Percentiles rank a stretch among this genome's conserved stretches.
Conservation (phyloP, 2,113 vertebrate species). For the Eudyptes chrysolophus region DNA sequence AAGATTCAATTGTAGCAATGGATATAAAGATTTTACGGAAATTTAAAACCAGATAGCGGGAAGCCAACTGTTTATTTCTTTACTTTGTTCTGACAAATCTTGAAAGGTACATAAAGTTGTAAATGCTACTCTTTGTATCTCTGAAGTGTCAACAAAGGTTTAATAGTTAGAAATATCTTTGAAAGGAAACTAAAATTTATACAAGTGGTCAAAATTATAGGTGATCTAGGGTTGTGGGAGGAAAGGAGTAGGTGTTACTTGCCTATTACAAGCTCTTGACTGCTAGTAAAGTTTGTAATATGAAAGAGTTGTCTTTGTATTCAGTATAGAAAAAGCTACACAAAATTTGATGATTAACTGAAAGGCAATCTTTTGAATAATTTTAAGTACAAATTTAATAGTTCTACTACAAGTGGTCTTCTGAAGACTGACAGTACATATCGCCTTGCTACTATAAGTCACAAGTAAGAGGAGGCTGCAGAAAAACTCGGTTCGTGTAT, state of each 20-base stretch:
- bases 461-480: not conserved
- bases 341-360: not conserved
- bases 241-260: not conserved
- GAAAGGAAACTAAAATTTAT: not conserved
- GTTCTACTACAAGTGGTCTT: not conserved
- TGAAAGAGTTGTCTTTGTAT: not conserved
- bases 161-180: not conserved
- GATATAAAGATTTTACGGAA: not conserved
- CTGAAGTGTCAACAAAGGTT: too few relatives aligned
- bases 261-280: not conserved
- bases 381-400: not conserved
- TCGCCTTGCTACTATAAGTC: not conserved
- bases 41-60: not conserved
- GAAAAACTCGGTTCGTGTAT: not conserved
- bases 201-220: not conserved
- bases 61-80: not conserved
- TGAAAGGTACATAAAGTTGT: not conserved
- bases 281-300: not conserved
- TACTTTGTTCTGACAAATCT: not conserved
- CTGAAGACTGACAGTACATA: not conserved
- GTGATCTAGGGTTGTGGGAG: not conserved
- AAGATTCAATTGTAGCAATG: not conserved
- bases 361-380: not conserved
- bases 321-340: not conserved
- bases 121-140: not conserved